These are phyloP conservation scores for Ptiloglossa arizonensis DNA, from an alignment of 1,140 invertebrate species.

Conservation along the genomic window DNA sequence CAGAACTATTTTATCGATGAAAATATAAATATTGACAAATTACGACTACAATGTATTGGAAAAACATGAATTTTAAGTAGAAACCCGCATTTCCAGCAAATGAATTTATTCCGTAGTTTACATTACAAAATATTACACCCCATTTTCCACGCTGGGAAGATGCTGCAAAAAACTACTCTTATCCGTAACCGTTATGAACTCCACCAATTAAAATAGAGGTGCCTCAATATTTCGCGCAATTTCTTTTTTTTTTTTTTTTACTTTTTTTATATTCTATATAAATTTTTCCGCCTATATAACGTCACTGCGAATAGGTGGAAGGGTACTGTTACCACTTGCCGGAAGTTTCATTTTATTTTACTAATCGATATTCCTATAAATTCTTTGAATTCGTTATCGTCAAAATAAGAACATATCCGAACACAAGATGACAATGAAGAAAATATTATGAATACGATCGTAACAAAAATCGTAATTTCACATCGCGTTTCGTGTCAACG, in stretches of 20 bases:
- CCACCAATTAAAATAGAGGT: slow-evolving; percentile 52
- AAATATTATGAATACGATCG: slow-evolving; percentile 24
- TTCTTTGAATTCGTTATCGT: slow-evolving; percentile 7
- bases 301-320: slow-evolving; percentile 24
- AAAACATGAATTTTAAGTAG: slow-evolving; percentile 47
- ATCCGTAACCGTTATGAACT: slow-evolving; percentile 4
- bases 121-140: slow-evolving; percentile 60
- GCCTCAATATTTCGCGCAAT: slow-evolving; percentile 17
- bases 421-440: slow-evolving; percentile 16
- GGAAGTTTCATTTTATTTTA: slow-evolving; percentile 18
- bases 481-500: slow-evolving; percentile 8
- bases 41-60: slow-evolving; percentile 23
- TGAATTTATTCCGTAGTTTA: slow-evolving; percentile 53
- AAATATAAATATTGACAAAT: slow-evolving; percentile 54
- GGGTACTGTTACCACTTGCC: slow-evolving; percentile 22
- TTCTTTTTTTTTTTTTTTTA: slow-evolving; percentile 19
- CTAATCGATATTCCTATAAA: slow-evolving; percentile 35
- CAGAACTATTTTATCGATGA: slow-evolving; percentile 49
- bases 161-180: slow-evolving; percentile 30
- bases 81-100: slow-evolving; percentile 59
- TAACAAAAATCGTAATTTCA: slow-evolving; percentile 38
- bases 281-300: slow-evolving; percentile 35
- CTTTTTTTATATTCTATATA: slow-evolving; percentile 47
- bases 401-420: slow-evolving; percentile 41
- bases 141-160: slow-evolving; percentile 29